Conservation (phyloP, 2,888 invertebrate genomes). For the Ctena decussata region DNA sequence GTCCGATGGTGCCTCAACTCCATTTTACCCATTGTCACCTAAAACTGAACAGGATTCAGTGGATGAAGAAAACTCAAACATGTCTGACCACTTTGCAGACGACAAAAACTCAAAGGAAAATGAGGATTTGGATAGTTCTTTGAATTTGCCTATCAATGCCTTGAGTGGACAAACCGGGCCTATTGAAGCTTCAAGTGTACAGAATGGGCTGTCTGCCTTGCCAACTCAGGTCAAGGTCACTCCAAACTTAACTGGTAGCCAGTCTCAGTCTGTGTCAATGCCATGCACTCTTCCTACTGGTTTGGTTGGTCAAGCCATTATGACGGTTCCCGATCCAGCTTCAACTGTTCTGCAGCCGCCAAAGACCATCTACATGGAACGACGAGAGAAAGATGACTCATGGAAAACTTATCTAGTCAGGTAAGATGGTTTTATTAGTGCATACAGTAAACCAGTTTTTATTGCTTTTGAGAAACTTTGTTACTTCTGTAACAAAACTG, state of each 20-base stretch:
- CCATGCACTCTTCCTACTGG: not conserved
- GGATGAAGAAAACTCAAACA: slow-evolving; percentile 40
- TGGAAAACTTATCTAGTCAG: slow-evolving; percentile 89
- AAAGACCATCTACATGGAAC: slow-evolving; percentile 71
- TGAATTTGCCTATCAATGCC: not conserved
- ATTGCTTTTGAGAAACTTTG: no score
- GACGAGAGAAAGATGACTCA: slow-evolving; percentile 88
- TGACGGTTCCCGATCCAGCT: slow-evolving; percentile 48
- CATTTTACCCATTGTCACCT: slow-evolving; percentile 12
- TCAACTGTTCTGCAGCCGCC: slow-evolving; percentile 61
- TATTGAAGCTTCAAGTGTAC: not conserved
- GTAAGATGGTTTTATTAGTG: slow-evolving; percentile 74
- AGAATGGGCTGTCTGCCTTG: not conserved
- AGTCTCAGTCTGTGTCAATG: not conserved
- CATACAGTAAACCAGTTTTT: no score
- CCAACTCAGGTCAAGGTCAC: slow-evolving; percentile 7
- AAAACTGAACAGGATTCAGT: slow-evolving; percentile 32
- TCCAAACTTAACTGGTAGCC: not conserved
- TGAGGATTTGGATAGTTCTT: not conserved
- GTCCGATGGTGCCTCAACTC: slow-evolving; percentile 52
- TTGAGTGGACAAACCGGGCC: not conserved
- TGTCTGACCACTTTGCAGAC: not conserved
- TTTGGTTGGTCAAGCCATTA: slow-evolving; percentile 61
- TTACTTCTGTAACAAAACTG: no score
- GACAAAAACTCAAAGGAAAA: not conserved